Percentiles rank a stretch among this genome's conserved stretches.
Conservation (phyloP, 2,113 vertebrate genomes). For the Rhynchomys soricoides region DNA sequence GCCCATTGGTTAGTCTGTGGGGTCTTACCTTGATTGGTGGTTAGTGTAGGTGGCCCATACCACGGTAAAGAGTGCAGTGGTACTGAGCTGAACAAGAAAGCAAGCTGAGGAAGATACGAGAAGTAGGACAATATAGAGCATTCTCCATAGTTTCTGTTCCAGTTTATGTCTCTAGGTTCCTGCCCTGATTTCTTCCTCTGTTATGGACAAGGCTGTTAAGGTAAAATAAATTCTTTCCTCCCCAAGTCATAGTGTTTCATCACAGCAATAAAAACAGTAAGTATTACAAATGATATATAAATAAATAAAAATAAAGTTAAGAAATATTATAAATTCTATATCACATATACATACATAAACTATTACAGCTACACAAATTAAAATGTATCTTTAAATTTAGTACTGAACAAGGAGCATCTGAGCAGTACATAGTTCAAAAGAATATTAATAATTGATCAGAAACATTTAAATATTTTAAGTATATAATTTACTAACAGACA, state of each 20-base stretch:
- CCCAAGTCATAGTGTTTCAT: not conserved
- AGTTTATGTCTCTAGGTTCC: not conserved
- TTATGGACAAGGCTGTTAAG: not conserved
- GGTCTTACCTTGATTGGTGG: not conserved
- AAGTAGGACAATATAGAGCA: not conserved
- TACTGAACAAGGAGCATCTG: not conserved
- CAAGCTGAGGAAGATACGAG: not conserved
- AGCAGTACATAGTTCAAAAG: not conserved
- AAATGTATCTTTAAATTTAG: not conserved
- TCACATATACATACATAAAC: not conserved
- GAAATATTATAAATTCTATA: not conserved
- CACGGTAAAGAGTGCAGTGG: not conserved
- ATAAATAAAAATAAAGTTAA: not conserved
- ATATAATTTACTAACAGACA: not conserved
- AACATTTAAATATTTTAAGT: not conserved
- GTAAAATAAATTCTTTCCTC: not conserved
- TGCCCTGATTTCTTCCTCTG: not conserved
- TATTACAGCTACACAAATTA: not conserved
- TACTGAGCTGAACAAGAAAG: not conserved
- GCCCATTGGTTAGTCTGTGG: not conserved
- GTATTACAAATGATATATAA: not conserved
- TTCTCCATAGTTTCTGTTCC: not conserved
- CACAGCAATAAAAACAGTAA: not conserved
- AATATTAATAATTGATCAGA: not conserved
- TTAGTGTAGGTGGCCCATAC: not conserved